Base-by-base conservation (phyloP, 2,888 invertebrate species). In the Yponomeuta sedellus region DNA sequence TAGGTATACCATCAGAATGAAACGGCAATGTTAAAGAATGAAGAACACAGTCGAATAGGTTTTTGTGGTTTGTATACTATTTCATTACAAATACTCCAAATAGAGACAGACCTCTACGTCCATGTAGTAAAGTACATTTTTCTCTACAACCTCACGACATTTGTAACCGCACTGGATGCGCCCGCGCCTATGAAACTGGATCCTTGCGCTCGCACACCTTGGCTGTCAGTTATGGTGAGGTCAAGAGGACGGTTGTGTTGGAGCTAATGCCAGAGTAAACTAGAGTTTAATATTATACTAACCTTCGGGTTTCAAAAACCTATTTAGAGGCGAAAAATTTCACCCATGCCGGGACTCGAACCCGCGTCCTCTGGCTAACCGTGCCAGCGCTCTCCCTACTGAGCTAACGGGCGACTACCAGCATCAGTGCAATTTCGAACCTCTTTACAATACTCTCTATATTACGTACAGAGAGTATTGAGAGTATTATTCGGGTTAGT, bases 101-200 rank as follows among this genome's bases (percentile, higher is more conserved):
- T 52, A 1, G 34, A 52, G 16, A 52, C 16, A 2, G 12, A 16
- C 44, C 44, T 52, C 34, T 52, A 52, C 16, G 16, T 16, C 44
- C 4, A 52, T 16, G 44, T 16, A 52, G 16, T 1, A 52, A 52
- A 16, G 44, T 16, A 16, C 12, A 52, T 52, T 52, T 52, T 16
- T 3, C 44, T 3, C 44, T 52, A 52, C 2, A 0, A 16, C 16
- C 16, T 1, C 44, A 16, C 16, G 16, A 8, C 5, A 16, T 52
- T 52, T 16, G 44, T 52, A 52, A 52, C 44, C 44, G 44, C 44
- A 52, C 44, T 52, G 44, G 44, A 39, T 39, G 39, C 39, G 39
- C 19, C 62, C 20, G 34, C 62, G 62, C 34, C 62, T 62, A 59
- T 19, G 62, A 34, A 62, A 62, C 28, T 39, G n/a, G 62, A 62